phyloP scores from a whole-genome alignment of 2,888 invertebrate species.

The Cephonodes hylas region DNA sequence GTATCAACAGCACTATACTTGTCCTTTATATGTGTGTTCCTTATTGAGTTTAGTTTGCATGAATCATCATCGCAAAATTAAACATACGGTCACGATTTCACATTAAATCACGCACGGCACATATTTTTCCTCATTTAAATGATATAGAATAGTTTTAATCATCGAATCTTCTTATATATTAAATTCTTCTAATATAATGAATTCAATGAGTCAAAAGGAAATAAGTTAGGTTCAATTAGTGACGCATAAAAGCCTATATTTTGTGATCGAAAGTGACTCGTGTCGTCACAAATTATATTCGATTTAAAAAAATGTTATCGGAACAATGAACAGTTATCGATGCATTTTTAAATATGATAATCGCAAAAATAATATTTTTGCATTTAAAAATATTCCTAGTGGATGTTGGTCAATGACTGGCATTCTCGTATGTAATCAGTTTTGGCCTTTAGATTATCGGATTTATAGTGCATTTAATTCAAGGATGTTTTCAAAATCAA shows the following conservation, averaged over 20 bases:
- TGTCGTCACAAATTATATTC: too few species aligned
- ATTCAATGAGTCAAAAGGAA: neutral
- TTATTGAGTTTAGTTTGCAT: slow-evolving; percentile 3
- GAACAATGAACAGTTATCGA: neutral
- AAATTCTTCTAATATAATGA: neutral
- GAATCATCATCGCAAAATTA: slow-evolving; percentile 18
- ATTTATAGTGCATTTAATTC: neutral
- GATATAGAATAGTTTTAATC: neutral
- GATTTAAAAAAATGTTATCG: too few species aligned
- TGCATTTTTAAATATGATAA: neutral
- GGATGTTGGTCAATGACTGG: too few species aligned
- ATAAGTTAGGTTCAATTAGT: neutral
- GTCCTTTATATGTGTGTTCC: neutral
- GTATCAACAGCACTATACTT: neutral
- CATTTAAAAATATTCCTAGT: too few species aligned
- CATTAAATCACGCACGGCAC: slow-evolving; percentile 17
- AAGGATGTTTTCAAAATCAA: neutral
- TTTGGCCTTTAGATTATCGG: too few species aligned
- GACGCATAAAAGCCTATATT: too few species aligned
- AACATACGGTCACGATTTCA: slow-evolving; percentile 23
- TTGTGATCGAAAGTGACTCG: too few species aligned
- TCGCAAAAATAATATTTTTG: neutral
- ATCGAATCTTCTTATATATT: neutral
- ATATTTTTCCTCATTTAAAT: slow-evolving; percentile 9
- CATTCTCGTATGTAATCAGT: too few species aligned